These are phyloP conservation scores for Coelinius sp. DNA, from an alignment of 2,888 invertebrate genomes.

Conservation along the genomic window DNA sequence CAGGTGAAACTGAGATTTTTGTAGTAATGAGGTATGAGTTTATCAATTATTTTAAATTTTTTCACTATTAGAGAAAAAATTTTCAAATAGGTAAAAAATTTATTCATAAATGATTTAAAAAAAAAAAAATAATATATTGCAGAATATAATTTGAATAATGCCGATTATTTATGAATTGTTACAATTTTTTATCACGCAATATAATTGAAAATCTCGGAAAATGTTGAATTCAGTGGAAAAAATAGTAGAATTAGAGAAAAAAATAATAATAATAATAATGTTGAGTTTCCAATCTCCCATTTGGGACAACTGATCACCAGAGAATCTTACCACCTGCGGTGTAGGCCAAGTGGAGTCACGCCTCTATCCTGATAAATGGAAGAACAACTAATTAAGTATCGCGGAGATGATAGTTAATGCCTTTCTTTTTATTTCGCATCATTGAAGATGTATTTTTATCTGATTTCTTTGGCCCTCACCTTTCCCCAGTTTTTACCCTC, in stretches of 20 bases:
- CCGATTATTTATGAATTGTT: too few relatives aligned
- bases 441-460: conserved; percentile 3
- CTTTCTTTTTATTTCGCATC: conserved; percentile 53
- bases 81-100: too few relatives aligned
- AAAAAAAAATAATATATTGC: too few relatives aligned
- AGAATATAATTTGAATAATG: too few relatives aligned
- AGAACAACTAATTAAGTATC: conserved; percentile 58
- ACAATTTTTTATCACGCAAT: too few relatives aligned
- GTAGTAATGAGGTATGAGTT: too few relatives aligned
- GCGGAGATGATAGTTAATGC: conserved; percentile 59
- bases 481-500: neutral
- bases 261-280: too few relatives aligned
- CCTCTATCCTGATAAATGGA: conserved; percentile 55
- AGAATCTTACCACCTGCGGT: neutral
- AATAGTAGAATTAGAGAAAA: neutral
- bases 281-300: neutral
- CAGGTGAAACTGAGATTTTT: conserved; percentile 37
- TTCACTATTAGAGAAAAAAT: neutral
- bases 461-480: conserved; percentile 34
- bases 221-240: too few relatives aligned
- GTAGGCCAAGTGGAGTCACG: conserved; percentile 49
- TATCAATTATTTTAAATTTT: too few relatives aligned
- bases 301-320: neutral
- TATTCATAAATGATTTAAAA: too few relatives aligned
- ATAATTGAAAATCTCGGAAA: too few relatives aligned